phyloP scores from a whole-genome alignment of 2,888 invertebrate species.

The Cerceris ruficornis region DNA sequence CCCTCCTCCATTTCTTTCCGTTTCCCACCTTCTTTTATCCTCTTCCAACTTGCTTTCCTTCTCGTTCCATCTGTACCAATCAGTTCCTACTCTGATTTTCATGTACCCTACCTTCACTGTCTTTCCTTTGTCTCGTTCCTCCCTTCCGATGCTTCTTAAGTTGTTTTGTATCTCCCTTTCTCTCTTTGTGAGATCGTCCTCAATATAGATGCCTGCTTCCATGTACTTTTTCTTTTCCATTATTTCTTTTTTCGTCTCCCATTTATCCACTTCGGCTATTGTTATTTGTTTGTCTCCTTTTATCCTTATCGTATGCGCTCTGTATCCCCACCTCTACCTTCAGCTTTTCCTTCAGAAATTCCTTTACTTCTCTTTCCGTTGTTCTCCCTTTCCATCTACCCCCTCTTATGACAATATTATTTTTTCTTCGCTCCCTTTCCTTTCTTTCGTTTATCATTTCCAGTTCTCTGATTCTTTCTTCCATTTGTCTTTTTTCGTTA shows the following conservation, averaged over 20 bases:
- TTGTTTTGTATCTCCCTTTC: slow-evolving; percentile 36
- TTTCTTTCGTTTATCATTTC: neutral
- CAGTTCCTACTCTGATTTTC: slow-evolving; percentile 2
- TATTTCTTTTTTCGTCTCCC: slow-evolving; percentile 32
- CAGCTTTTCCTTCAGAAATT: neutral
- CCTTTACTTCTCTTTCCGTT: neutral
- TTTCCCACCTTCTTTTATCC: neutral
- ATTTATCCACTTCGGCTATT: slow-evolving; percentile 13
- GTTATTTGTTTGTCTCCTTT: neutral
- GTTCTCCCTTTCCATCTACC: too few species aligned
- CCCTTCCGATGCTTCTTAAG: slow-evolving; percentile 18
- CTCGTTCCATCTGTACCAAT: neutral
- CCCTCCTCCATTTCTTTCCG: too few species aligned
- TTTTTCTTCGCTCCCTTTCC: neutral
- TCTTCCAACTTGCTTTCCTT: neutral
- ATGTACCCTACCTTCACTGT: slow-evolving; percentile 22
- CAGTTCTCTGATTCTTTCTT: neutral
- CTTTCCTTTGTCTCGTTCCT: slow-evolving; percentile 35
- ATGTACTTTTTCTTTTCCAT: slow-evolving; percentile 20
- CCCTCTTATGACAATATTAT: neutral
- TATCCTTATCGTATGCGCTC: neutral
- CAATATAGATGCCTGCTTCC: slow-evolving; percentile 31
- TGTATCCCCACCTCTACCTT: neutral
- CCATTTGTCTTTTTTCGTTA: neutral
- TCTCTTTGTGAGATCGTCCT: slow-evolving; percentile 41